Percentiles rank a stretch among this genome's conserved stretches.
These are phyloP conservation scores for Agelas oroides DNA, from an alignment of 37 sponge, comb jelly and placozoan species.

Conservation along the genomic window DNA sequence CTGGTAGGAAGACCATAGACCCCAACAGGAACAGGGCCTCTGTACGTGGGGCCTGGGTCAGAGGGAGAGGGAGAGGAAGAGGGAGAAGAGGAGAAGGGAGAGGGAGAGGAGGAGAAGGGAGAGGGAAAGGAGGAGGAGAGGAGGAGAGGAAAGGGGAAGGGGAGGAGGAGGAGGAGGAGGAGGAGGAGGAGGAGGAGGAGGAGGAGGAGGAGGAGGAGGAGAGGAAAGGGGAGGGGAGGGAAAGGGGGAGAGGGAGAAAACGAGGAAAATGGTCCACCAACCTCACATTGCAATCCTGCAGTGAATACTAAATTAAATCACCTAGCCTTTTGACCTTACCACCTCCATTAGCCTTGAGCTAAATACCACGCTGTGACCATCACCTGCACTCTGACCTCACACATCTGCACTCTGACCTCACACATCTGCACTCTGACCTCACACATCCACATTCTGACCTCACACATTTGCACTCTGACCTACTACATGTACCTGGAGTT, in stretches of 20 bases:
- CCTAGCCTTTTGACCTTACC: no score
- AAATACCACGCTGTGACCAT: no score
- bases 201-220: background rate
- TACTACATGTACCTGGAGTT: background rate
- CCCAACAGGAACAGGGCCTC: conserved; percentile 64
- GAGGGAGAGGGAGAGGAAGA: no score
- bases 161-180: background rate
- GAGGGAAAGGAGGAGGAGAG: background rate
- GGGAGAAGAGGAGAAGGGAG: background rate
- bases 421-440: no score
- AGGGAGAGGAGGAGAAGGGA: background rate
- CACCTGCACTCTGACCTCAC: no score
- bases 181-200: background rate
- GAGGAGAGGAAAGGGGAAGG: background rate
- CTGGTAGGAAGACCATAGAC: conserved; percentile 49
- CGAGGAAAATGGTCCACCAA: no score
- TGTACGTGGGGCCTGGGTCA: conserved; percentile 30
- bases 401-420: no score
- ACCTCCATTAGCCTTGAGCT: no score
- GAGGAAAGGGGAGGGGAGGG: background rate
- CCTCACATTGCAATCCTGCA: no score
- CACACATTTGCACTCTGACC: no score
- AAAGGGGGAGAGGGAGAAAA: background rate
- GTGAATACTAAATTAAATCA: no score
- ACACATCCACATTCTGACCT: no score